Percentiles rank a stretch among this genome's conserved stretches.
These are phyloP conservation scores for Clarias gariepinus DNA, from an alignment of 2,113 vertebrate species.

Conservation along the genomic window DNA sequence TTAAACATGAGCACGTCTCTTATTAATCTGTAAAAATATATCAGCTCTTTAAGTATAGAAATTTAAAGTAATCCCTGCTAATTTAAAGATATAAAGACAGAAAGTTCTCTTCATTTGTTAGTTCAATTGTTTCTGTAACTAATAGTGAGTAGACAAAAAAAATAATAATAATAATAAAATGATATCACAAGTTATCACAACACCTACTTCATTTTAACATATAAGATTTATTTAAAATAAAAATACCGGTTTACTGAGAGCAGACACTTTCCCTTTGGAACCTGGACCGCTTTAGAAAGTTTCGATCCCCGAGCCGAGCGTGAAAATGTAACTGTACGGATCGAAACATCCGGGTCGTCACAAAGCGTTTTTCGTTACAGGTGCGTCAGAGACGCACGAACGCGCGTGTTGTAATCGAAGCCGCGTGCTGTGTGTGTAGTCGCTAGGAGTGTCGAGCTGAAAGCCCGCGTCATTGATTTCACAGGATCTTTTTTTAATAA, in stretches of 20 bases:
- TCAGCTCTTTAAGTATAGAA: too few relatives aligned
- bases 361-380: neutral
- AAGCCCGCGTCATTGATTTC: slow-evolving; percentile 34
- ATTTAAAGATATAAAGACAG: neutral
- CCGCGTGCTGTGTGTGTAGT: neutral
- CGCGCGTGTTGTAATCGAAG: neutral
- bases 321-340: neutral
- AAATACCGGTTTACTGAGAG: neutral
- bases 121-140: too few relatives aligned
- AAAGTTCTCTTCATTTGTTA: neutral
- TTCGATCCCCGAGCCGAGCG: neutral
- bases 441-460: neutral
- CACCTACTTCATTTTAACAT: neutral
- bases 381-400: neutral
- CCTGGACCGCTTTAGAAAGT: neutral
- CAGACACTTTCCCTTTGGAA: neutral
- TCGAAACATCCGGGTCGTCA: neutral
- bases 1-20: neutral
- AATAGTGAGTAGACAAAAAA: neutral
- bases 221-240: neutral
- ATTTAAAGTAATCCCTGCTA: too few relatives aligned
- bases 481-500: slow-evolving; percentile 42
- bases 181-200: too few relatives aligned
- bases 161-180: neutral
- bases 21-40: neutral